Evolutionary conservation across 1,140 invertebrate genomes (phyloP).

Genomic region (Cyrtorhinus lividipennis): DNA sequence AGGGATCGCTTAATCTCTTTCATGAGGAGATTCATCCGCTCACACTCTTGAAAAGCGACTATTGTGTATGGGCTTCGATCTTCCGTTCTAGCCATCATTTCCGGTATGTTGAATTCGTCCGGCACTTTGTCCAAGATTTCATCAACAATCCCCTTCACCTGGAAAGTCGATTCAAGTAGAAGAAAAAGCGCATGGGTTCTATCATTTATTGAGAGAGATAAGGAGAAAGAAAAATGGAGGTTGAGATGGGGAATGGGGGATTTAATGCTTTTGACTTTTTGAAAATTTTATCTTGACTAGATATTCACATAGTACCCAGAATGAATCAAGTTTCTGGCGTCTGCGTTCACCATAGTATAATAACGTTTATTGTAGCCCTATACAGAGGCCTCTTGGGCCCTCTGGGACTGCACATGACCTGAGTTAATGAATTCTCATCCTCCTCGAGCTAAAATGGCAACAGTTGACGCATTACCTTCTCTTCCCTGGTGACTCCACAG

Average conservation of each 20-base stretch:
- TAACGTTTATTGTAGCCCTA: background rate
- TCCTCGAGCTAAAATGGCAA: background rate
- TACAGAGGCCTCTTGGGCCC: background rate
- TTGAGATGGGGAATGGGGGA: background rate
- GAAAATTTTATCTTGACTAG: background rate
- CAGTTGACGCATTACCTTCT: conserved; percentile 42
- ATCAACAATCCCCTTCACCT: conserved; percentile 67
- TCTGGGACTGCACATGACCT: background rate
- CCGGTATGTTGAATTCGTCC: conserved; percentile 72
- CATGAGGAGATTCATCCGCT: conserved; percentile 81
- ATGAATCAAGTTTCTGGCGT: too few species aligned
- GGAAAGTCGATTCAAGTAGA: too few species aligned
- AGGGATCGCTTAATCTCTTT: conserved; percentile 65
- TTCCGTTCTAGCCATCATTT: conserved; percentile 75
- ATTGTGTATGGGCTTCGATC: conserved; percentile 83
- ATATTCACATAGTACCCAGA: too few species aligned
- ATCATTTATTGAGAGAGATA: background rate
- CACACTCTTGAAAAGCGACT: conserved; percentile 89
- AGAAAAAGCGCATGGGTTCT: too few species aligned
- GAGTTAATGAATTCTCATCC: background rate
- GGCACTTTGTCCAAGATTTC: conserved; percentile 81
- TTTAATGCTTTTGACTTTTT: background rate
- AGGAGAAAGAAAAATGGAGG: background rate
- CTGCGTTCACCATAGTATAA: too few species aligned
- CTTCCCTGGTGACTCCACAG: conserved; percentile 55